Evolutionary conservation across 1,140 invertebrate species (phyloP), one percentile per base, ranked within the genome.

Genomic region (Drosophila kurseongensis): DNA sequence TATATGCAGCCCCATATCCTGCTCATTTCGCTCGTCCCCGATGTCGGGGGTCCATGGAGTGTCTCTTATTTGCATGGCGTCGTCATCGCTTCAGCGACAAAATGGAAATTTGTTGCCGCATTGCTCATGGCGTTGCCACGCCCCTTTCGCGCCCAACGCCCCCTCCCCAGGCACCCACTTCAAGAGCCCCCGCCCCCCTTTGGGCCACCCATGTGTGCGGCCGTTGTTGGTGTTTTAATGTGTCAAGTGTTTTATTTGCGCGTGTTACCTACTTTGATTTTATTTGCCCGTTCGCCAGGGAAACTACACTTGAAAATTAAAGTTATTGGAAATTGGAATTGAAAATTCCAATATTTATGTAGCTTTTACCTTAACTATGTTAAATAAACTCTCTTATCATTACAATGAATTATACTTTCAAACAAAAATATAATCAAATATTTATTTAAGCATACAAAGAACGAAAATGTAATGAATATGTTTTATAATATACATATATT

Each of bases 191-290:
- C 32, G 36, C 12, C 57, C 54, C 50, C 27, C 36, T 36, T 44
- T 48, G 60, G 47, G 65, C 45, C 50, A 38, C 45, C 41, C 62
- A 82, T 84, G 72, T 69, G 80, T 55, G 73, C 61, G 45, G 10
- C 36, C 76, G 63, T 88, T 84, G 84, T 75, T 84, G 80, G 77
- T 76, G 66, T 74, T 89, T 89, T 89, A 89, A 89, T 89, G 84
- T 89, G 84, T 89, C 84, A 89, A 89, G 84, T 89, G 84, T 89
- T 89, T 89, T 89, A 89, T 89, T 89, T 89, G 84, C 85, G 78
- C 84, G 76, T 88, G 84, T 89, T 88, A 88, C 84, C 84, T 88
- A 89, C 84, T 88, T 89, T 88, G 84, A 89, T 89, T 89, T 89
- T 86, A 86, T 86, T 86, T 89, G 80, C 65, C 16, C 67, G 83